Percentiles rank a stretch among this genome's conserved stretches.
Conservation (phyloP, 2,888 invertebrate species). For the Morinoia aosen region DNA sequence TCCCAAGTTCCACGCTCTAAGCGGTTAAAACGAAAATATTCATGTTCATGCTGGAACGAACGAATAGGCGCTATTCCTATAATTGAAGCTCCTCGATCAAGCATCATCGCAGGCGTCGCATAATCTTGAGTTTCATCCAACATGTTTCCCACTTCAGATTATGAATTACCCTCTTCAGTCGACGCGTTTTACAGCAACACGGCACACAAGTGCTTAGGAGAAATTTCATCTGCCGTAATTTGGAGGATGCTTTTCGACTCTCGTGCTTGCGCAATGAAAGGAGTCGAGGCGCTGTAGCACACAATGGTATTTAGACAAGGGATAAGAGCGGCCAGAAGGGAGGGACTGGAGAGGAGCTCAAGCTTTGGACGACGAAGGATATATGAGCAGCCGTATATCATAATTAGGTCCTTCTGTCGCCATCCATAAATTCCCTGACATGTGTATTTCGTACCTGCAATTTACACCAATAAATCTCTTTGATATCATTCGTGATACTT, state of each 20-base stretch:
- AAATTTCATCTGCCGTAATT: not conserved
- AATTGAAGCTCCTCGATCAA: not conserved
- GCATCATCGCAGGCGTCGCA: not conserved
- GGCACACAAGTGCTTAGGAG: not conserved
- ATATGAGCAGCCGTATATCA: slow-evolving; percentile 34
- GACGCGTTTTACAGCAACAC: not conserved
- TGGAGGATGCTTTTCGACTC: slow-evolving; percentile 8
- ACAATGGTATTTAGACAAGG: slow-evolving; percentile 52
- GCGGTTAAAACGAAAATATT: not conserved
- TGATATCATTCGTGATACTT: slow-evolving; percentile 36
- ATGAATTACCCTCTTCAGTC: not conserved
- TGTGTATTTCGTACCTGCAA: slow-evolving; percentile 48
- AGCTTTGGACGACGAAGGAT: slow-evolving; percentile 51
- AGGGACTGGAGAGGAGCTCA: slow-evolving; percentile 13
- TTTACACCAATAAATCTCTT: slow-evolving; percentile 52
- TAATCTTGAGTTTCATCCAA: not conserved
- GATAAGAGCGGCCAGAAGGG: slow-evolving; percentile 24
- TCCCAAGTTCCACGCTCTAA: not conserved
- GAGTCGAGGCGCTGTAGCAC: slow-evolving; percentile 26
- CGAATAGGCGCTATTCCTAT: not conserved
- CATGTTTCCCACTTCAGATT: not conserved
- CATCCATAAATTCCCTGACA: slow-evolving; percentile 38
- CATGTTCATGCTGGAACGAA: not conserved
- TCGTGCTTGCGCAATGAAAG: slow-evolving; percentile 39
- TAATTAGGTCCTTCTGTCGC: slow-evolving; percentile 49